phyloP scores from a whole-genome alignment of 1,140 invertebrate species.

The Drosophila grimshawi region DNA sequence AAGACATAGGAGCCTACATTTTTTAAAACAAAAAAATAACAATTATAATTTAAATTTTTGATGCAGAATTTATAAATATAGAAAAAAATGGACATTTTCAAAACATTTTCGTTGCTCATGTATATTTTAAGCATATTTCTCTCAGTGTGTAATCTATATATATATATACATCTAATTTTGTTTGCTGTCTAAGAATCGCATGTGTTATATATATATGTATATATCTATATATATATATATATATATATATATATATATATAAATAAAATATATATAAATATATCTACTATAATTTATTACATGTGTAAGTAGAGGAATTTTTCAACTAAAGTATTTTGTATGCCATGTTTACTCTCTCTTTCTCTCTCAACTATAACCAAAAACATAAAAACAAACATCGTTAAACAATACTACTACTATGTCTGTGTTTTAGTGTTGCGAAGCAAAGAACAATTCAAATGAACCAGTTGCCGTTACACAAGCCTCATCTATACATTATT shows the following conservation, averaged over 20 bases:
- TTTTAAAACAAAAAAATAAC: too few relatives aligned
- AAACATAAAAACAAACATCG: conserved; percentile 46
- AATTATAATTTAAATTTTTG: too few relatives aligned
- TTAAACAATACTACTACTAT: conserved; percentile 29
- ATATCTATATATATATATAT: conserved; percentile 26
- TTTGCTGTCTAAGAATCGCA: conserved; percentile 70
- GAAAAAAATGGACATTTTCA: conserved; percentile 15
- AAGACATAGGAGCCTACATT: too few relatives aligned
- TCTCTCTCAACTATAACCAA: conserved; percentile 61
- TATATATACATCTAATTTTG: conserved; percentile 23
- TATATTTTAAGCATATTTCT: conserved; percentile 49
- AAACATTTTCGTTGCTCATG: conserved; percentile 38
- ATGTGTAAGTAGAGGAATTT: conserved; percentile 74
- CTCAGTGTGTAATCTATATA: conserved; percentile 66
- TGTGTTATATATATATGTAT: conserved; percentile 47
- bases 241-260: conserved; percentile 17
- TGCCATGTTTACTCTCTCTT: conserved; percentile 80
- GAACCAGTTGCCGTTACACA: conserved; percentile 73
- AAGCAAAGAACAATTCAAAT: conserved; percentile 58
- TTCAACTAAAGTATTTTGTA: conserved; percentile 79
- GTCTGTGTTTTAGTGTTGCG: conserved; percentile 56
- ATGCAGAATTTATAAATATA: too few relatives aligned
- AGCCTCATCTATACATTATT: conserved; percentile 71
- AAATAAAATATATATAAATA: conserved; percentile 32
- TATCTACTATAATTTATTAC: neutral